A percentile compares a stretch with the other conserved stretches of the same genome.
Evolutionary conservation across 2,797 vertebrate genomes (phyloP).

Genomic region (Gymnodraco acuticeps): DNA sequence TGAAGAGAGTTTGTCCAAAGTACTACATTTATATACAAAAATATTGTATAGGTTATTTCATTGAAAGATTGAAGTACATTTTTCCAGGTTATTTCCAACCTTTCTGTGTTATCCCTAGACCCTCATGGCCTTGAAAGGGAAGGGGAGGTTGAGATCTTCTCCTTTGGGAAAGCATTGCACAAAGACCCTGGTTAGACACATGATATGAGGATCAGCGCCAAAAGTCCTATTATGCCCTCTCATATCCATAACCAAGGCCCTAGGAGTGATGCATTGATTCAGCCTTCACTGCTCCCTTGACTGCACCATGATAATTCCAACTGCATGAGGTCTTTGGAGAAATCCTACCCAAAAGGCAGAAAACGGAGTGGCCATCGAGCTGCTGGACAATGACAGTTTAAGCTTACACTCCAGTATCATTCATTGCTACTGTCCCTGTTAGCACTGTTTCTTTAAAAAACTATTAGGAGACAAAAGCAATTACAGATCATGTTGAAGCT

Average conservation of each 20-base stretch:
- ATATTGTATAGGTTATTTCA: not conserved
- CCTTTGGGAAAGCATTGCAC: conserved; percentile 53
- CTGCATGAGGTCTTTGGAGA: conserved; percentile 76
- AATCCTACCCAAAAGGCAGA: conserved; percentile 77
- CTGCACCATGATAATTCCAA: conserved; percentile 81
- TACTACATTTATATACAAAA: not conserved
- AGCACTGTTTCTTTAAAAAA: conserved; percentile 7
- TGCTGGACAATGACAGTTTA: conserved; percentile 66
- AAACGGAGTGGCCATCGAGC: conserved; percentile 57
- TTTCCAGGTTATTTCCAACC: conserved; percentile 36
- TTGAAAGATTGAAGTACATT: conserved; percentile 49
- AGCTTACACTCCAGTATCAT: conserved; percentile 45
- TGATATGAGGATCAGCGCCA: conserved; percentile 74
- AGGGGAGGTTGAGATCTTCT: conserved; percentile 34
- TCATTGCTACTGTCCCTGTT: conserved; percentile 28
- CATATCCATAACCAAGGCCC: conserved; percentile 79
- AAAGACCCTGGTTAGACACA: conserved; percentile 75
- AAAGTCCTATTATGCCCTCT: conserved; percentile 77
- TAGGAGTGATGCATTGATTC: conserved; percentile 85
- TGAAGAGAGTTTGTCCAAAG: not conserved
- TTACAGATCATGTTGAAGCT: not conserved
- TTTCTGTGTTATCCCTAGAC: conserved; percentile 44
- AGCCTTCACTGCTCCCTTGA: conserved; percentile 84
- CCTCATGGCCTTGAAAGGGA: conserved; percentile 58
- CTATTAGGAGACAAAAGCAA: not conserved